A percentile compares a stretch with the other conserved stretches of the same genome.
phyloP scores from a whole-genome alignment of 1,140 invertebrate genomes.

The Muscidifurax raptorellus region DNA sequence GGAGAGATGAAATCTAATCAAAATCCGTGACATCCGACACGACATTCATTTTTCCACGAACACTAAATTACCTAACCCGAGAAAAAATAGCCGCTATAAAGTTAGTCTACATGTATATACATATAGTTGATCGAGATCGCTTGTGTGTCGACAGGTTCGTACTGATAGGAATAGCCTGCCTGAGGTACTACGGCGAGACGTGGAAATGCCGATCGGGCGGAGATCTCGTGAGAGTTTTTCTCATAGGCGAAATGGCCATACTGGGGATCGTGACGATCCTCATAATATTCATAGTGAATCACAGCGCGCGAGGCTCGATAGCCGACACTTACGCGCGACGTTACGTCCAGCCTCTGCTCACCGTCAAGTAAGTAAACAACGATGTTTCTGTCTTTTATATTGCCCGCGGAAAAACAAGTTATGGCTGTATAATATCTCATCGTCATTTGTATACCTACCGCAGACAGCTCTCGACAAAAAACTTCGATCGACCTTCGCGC shows the following conservation, averaged over 20 bases:
- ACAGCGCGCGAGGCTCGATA: constrained; percentile 83
- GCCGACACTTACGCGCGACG: constrained; percentile 81
- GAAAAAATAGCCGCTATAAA: background rate
- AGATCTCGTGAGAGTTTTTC: constrained; percentile 81
- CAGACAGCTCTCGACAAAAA: too few relatives aligned
- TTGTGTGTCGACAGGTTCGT: constrained; percentile 77
- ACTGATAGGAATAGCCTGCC: constrained; percentile 79
- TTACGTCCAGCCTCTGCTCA: constrained; percentile 80
- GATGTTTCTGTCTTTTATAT: background rate
- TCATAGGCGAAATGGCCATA: constrained; percentile 80
- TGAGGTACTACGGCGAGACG: constrained; percentile 79
- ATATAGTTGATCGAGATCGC: background rate
- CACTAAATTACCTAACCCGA: background rate
- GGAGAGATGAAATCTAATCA: background rate
- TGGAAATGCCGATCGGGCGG: constrained; percentile 80
- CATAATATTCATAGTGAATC: constrained; percentile 80
- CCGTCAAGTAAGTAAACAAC: constrained; percentile 79
- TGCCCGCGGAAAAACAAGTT: background rate
- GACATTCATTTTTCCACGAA: background rate
- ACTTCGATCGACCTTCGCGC: too few relatives aligned
- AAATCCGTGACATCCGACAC: background rate
- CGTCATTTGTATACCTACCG: too few relatives aligned
- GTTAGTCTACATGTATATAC: background rate
- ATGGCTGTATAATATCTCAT: too few relatives aligned
- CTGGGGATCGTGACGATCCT: constrained; percentile 79